These are phyloP conservation scores for Saccostrea glomerata DNA, from an alignment of 1,140 invertebrate genomes.

Conservation along the genomic window DNA sequence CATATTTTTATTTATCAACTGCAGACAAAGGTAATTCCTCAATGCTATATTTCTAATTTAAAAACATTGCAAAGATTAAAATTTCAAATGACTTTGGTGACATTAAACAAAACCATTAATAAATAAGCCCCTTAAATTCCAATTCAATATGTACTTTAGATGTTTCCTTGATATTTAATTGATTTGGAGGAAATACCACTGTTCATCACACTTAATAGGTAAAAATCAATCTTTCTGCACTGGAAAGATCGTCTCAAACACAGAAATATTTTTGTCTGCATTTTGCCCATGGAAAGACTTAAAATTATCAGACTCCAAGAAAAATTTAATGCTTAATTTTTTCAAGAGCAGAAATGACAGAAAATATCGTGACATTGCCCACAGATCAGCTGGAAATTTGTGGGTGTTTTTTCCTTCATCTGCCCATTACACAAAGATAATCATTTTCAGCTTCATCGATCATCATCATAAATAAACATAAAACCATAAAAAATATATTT, in stretches of 20 bases:
- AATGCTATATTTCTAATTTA: too few relatives aligned
- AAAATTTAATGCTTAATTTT: neutral
- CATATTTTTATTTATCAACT: too few relatives aligned
- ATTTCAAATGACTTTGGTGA: too few relatives aligned
- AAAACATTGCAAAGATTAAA: too few relatives aligned
- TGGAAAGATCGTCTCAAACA: neutral
- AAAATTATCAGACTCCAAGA: neutral
- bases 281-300: neutral
- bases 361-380: neutral
- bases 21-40: too few relatives aligned
- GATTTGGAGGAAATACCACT: too few relatives aligned
- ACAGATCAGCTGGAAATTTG: neutral
- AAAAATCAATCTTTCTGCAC: neutral
- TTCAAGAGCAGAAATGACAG: neutral
- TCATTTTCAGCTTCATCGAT: neutral
- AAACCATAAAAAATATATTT: conserved; percentile 3
- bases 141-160: too few relatives aligned
- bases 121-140: too few relatives aligned
- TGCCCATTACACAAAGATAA: neutral
- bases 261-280: neutral
- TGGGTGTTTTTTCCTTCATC: neutral
- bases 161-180: too few relatives aligned
- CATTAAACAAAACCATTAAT: too few relatives aligned
- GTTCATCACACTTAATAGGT: too few relatives aligned
- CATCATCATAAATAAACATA: neutral